Conservation (phyloP, 2,113 vertebrate genomes). For the Leucopsar rothschildi region DNA sequence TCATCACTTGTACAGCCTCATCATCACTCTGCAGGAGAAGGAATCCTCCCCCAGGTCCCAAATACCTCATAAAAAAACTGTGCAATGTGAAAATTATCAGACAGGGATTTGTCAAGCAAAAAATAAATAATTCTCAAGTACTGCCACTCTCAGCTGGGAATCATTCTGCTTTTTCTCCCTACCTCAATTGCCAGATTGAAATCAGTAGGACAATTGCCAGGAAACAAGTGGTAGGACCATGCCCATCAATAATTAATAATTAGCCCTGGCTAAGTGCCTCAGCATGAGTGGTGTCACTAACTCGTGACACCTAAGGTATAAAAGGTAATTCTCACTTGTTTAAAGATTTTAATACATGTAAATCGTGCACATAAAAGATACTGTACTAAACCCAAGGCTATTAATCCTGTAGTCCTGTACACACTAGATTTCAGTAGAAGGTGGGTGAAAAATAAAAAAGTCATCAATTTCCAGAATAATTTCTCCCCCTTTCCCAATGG, state of each 20-base stretch:
- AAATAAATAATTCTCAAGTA: background rate
- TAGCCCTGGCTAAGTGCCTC: background rate
- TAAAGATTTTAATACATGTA: background rate
- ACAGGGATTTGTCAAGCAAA: background rate
- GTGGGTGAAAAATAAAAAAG: background rate
- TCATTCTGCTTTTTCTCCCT: background rate
- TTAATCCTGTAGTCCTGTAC: background rate
- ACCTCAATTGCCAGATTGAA: background rate
- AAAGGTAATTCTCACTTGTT: background rate
- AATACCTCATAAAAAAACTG: background rate
- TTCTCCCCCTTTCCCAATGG: background rate
- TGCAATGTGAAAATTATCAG: background rate
- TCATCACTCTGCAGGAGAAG: background rate
- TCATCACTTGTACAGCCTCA: background rate
- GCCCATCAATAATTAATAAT: background rate
- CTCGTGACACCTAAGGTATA: background rate
- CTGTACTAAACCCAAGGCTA: background rate
- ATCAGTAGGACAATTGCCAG: background rate
- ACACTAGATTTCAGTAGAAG: background rate
- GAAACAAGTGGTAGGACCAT: background rate
- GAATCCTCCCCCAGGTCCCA: background rate
- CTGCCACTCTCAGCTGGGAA: background rate
- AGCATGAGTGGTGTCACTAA: background rate
- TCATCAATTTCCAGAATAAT: background rate
- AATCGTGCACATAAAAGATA: background rate